Conservation (phyloP, 1,140 invertebrate genomes). For the Apis cerana region DNA sequence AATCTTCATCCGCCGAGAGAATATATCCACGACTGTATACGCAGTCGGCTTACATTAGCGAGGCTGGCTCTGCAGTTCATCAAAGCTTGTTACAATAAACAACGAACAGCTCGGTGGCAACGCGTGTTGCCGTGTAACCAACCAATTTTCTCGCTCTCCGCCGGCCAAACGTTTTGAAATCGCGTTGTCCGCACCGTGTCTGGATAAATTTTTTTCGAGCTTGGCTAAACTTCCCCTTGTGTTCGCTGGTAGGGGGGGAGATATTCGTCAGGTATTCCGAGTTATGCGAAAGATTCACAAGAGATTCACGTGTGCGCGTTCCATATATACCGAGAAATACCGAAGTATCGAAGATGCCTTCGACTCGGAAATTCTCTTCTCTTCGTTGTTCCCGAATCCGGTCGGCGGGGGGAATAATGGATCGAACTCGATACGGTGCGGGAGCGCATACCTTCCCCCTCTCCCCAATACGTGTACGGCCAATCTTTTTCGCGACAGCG, state of each 20-base stretch:
- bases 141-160: neutral
- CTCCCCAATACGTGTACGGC: neutral
- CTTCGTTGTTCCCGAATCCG: conserved; percentile 18
- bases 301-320: neutral
- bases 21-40: neutral
- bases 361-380: conserved; percentile 18
- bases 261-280: neutral
- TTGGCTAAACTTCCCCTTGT: too few relatives aligned
- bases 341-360: neutral
- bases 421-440: neutral
- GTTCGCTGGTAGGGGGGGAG: too few relatives aligned
- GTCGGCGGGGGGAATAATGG: conserved; percentile 7
- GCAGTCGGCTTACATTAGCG: neutral
- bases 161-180: too few relatives aligned
- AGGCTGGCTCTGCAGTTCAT: conserved; percentile 50
- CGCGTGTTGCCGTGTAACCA: neutral
- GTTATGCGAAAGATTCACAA: conserved; percentile 35
- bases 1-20: neutral
- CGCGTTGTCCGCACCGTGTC: too few relatives aligned
- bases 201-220: too few relatives aligned
- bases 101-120: conserved; percentile 35
- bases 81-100: conserved; percentile 61
- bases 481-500: neutral
- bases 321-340: neutral
- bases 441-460: neutral